Base-by-base conservation (phyloP, 2,888 invertebrate genomes). In the Augochlorella aurata region DNA sequence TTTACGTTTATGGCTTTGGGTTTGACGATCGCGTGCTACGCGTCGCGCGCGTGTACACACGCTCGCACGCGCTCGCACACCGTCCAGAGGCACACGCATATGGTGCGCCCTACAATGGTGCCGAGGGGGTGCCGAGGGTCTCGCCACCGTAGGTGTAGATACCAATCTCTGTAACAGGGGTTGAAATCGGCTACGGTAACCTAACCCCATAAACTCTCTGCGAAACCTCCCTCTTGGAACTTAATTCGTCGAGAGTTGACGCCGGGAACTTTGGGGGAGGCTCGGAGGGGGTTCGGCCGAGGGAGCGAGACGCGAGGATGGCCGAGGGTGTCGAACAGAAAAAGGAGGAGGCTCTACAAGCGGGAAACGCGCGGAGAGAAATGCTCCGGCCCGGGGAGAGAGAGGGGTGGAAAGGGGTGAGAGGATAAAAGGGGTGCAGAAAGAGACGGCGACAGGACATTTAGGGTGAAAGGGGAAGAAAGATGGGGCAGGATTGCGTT, bases 1-100 rank as follows among this genome's bases (percentile, higher is more conserved):
- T 93, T 93, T 93, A 92, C 91, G 92, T 93, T 93, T 93, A 93
- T 91, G 89, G 91, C 91, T 91, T 89, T 88, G 89, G 91, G 90
- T 91, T 92, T 92, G 92, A 92, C 90, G 92, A 92, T 91, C 92
- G 90, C 91, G 90, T 91, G 92, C 76, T 77, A 81, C 86, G 81
- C 77, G 78, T 79, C 18, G 24, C 74, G 74, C 78, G 78, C 78
- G 75, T 69, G 21, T 21, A 8, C 50, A 16, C 68, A 8, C 29
- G 44, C n/a, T 29, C 65, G 49, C 74, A 73, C 58, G 81, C 74
- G 66, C 52, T 38, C 54, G 14, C 14, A 38, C 24, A n/a, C 14
- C 4, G 24, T 7, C 54, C 14, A 21, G 54, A 38, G 21, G n/a
- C 69, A 75, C 78, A 74, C 79, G 58, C 84, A 69, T 72, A 83